Evolutionary conservation across 1,140 invertebrate genomes (phyloP).

Genomic region (Elysia chlorotica): DNA sequence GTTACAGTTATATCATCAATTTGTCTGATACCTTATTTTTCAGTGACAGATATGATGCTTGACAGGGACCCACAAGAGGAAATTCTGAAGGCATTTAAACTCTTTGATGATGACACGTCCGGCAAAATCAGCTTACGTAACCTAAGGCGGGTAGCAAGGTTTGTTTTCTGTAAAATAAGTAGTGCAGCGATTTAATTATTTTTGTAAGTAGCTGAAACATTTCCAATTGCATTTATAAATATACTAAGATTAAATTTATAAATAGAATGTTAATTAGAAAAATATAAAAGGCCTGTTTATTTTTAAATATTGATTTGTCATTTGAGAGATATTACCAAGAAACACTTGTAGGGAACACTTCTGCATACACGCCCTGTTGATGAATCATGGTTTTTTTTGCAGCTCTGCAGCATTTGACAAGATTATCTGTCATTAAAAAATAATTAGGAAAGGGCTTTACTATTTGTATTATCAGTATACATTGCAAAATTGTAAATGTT

Average conservation of each 20-base stretch:
- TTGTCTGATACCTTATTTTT: too few species aligned
- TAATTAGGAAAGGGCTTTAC: too few species aligned
- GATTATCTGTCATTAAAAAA: too few species aligned
- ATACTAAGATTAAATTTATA: not conserved
- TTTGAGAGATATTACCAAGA: too few species aligned
- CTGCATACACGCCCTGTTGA: too few species aligned
- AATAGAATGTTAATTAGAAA: not conserved
- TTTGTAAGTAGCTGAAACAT: not conserved
- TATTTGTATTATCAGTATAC: too few species aligned
- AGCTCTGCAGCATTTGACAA: too few species aligned
- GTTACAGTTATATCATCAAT: too few species aligned
- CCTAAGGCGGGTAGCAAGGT: slow-evolving; percentile 61
- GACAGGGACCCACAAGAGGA: slow-evolving; percentile 62
- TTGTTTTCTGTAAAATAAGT: slow-evolving; percentile 7
- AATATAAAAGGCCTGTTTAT: not conserved
- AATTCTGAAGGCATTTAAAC: slow-evolving; percentile 62
- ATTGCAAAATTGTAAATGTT: too few species aligned
- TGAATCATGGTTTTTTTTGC: too few species aligned
- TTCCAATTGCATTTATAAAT: not conserved
- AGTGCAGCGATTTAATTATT: not conserved
- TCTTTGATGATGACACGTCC: slow-evolving; percentile 63
- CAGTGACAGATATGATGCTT: slow-evolving; percentile 63
- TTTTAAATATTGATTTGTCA: not conserved
- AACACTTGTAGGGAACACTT: too few species aligned
- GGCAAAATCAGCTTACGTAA: slow-evolving; percentile 62